Base-by-base conservation (phyloP, 1,140 invertebrate species). In the Tetragnatha versicolor region DNA sequence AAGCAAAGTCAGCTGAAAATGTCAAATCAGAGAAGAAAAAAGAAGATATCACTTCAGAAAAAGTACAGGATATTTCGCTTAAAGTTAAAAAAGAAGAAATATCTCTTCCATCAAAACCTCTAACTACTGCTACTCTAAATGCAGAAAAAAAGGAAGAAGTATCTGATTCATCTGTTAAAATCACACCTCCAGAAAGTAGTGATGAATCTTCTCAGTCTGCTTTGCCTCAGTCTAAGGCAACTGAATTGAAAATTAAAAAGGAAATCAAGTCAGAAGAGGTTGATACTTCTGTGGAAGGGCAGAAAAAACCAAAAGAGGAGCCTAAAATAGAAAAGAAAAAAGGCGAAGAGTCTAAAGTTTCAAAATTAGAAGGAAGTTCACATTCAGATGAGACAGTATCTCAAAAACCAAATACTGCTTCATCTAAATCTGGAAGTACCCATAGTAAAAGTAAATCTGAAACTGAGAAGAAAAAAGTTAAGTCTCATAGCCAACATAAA, bases 271-370 rank as follows among this genome's bases (percentile, higher is more conserved):
- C 12, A 31, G 61, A 77, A 55, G 73, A 77, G 9, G 51, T 17
- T 20, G 49, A 9, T 65, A n/a, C 45, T 73, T 31, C 39, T 58
- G 69, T 42, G 33, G 12, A 6, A 35, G 10, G 2, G 2, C 65
- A 77, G 61, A 77, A 65, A 55, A 2, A 6, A 29, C 22, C 3
- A 33, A 65, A 42, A 39, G 61, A 77, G n/a, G 60, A 65, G 7
- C 29, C 31, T n/a, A 77, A 77, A n/a, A 1, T 10, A 29, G 73
- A 77, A 29, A 66, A 77, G 31, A 65, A 39, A 33, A 66, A 77
- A 55, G 29, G 12, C 7, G 73, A 70, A 53, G 49, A 77, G 27
- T n/a, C 33, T 17, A 70, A 79, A 37, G n/a, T n/a, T n/a, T 22
- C 42, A 17, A 61, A 14, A 49, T 37, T 3, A 49, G 37, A 33